These are phyloP conservation scores for Ciconia stormi DNA, from an alignment of 2,113 vertebrate species.

Conservation along the genomic window DNA sequence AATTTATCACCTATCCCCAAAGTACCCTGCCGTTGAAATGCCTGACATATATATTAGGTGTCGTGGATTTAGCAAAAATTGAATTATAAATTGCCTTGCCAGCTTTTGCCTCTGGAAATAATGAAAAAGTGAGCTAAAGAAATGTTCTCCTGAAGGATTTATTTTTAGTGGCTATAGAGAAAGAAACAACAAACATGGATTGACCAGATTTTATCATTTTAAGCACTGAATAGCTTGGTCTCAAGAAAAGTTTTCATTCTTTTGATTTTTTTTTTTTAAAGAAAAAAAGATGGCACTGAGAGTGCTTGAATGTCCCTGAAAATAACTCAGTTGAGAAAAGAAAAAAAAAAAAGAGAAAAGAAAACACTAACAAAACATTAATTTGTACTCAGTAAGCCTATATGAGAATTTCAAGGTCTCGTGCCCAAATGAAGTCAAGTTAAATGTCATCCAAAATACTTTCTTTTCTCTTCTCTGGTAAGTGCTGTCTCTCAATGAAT, in stretches of 20 bases:
- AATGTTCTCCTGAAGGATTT: conserved; percentile 80
- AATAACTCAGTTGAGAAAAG: conserved; percentile 17
- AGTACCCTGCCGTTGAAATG: conserved; percentile 89
- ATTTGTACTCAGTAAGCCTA: conserved; percentile 12
- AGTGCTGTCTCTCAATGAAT: conserved; percentile 24
- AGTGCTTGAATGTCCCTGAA: conserved; percentile 27
- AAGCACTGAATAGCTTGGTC: conserved; percentile 41
- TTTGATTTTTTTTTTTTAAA: neutral
- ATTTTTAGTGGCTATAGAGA: conserved; percentile 75
- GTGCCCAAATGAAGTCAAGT: conserved; percentile 18
- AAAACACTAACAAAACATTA: conserved; percentile 31
- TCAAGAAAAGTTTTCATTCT: conserved; percentile 35
- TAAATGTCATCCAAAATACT: conserved; percentile 53
- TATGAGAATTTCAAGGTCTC: conserved; percentile 44
- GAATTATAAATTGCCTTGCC: conserved; percentile 90
- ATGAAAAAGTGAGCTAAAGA: conserved; percentile 82
- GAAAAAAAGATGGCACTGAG: neutral
- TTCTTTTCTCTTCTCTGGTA: conserved; percentile 38
- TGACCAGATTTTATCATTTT: conserved; percentile 73
- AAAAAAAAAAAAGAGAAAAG: neutral
- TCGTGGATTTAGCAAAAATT: conserved; percentile 92
- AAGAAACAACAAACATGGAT: conserved; percentile 72
- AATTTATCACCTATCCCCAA: conserved; percentile 86
- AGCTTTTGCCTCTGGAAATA: conserved; percentile 87
- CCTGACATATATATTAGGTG: conserved; percentile 98